Evolutionary conservation across 2,888 invertebrate genomes (phyloP).

Genomic region (Apocheima hispidaria): DNA sequence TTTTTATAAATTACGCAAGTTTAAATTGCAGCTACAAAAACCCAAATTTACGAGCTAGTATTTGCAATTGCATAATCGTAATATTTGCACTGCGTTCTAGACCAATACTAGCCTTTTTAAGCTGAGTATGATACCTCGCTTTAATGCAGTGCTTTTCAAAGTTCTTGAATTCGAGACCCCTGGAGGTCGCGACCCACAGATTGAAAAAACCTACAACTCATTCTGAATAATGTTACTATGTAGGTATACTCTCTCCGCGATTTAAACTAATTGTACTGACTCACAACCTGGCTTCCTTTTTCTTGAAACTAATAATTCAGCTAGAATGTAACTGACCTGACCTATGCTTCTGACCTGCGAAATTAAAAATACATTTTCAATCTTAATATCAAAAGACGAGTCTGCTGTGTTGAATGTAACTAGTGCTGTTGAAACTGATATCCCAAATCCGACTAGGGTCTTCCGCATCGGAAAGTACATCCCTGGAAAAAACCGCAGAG

Average conservation of each 20-base stretch:
- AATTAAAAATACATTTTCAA: background rate
- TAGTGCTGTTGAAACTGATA: too few species aligned
- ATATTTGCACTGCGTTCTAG: background rate
- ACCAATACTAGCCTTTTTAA: background rate
- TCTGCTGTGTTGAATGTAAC: too few species aligned
- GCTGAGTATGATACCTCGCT: background rate
- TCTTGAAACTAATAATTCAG: conserved; percentile 25
- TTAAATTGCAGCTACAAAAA: background rate
- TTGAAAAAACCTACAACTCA: conserved; percentile 6
- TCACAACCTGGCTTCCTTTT: conserved; percentile 16
- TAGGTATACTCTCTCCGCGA: conserved; percentile 14
- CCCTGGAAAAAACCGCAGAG: too few species aligned
- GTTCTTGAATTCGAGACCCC: too few species aligned
- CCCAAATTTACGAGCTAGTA: background rate
- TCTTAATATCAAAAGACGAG: too few species aligned
- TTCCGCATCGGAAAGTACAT: too few species aligned
- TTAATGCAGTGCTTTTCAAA: too few species aligned
- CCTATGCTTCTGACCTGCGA: conserved; percentile 15
- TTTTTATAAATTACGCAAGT: background rate
- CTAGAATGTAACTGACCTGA: conserved; percentile 30
- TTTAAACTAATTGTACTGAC: conserved; percentile 17
- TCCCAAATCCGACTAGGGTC: too few species aligned
- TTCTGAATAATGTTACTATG: conserved; percentile 8
- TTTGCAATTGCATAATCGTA: background rate
- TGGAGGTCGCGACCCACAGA: too few species aligned